Percentiles rank a stretch among this genome's conserved stretches.
These are phyloP conservation scores for Brachyptera putata DNA, from an alignment of 2,888 invertebrate species.

Conservation along the genomic window DNA sequence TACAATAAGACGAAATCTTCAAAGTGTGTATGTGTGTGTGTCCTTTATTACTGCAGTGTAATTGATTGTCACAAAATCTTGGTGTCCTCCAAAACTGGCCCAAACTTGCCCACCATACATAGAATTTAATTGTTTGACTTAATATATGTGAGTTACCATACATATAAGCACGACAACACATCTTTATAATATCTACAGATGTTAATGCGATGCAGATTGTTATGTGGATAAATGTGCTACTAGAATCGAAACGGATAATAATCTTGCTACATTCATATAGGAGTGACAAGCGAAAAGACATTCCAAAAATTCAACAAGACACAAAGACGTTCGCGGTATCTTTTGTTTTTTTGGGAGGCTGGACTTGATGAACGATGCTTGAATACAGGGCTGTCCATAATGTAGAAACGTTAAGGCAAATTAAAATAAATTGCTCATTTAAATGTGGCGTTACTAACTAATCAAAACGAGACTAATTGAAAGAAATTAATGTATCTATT, in stretches of 20 bases:
- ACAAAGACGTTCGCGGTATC: conserved; percentile 23
- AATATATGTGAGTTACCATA: not conserved
- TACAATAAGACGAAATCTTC: no score
- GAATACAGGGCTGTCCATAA: no score
- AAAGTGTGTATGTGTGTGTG: not conserved
- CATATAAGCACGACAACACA: not conserved
- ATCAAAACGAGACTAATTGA: no score
- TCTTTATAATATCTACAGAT: conserved; percentile 23
- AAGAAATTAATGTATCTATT: no score
- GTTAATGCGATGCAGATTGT: not conserved
- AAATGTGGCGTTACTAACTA: no score
- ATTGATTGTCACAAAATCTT: conserved; percentile 7
- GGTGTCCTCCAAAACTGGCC: not conserved
- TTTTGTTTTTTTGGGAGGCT: no score
- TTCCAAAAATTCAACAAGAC: conserved; percentile 24
- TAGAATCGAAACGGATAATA: conserved; percentile 11
- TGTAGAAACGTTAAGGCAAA: no score
- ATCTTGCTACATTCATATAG: conserved; percentile 5
- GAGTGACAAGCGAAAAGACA: conserved; percentile 24
- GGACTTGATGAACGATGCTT: no score
- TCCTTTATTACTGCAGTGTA: not conserved
- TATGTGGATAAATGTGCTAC: not conserved
- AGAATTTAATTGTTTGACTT: conserved; percentile 23
- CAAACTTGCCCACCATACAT: no score
- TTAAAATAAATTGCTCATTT: no score